Base-by-base conservation (phyloP, 2,113 vertebrate genomes). In the Nematolebias whitei region DNA sequence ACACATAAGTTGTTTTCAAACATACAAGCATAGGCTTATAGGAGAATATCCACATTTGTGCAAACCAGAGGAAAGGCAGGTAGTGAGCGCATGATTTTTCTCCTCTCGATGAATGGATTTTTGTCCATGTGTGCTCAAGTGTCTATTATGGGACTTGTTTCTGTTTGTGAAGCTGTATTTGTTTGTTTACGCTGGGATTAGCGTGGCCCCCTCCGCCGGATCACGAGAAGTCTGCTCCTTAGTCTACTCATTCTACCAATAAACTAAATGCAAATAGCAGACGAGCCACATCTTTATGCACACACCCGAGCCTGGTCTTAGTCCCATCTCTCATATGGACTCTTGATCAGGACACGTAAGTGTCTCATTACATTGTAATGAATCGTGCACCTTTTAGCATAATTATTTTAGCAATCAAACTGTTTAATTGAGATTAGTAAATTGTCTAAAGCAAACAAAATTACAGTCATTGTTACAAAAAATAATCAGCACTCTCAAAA, bases 211-310 rank as follows among this genome's bases (percentile, higher is more conserved):
- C 50, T 45, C 19, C 51, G 65, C 29, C 59, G 67, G 71, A 53
- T 84, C 51, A 57, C 18, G 48, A 44, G 55, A 52, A 43, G 62
- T 64, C 29, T 78, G 45, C 71, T 69, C 57, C 13, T 13, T 35
- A 22, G 59, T 67, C 22, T 57, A 23, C 29, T 24, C 26, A 43
- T 43, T 45, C 51, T 45, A 48, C 67, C 70, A 64, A 35, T 50
- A 40, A 73, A 50, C 26, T 51, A 56, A 80, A 85, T 76, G 72
- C 44, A 74, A 57, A 82, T 59, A 74, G 68, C 80, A 85, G 78
- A 84, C 55, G 68, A 80, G 61, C 41, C 29, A 15, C n/a, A 66
- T 35, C 62, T 66, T 75, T 60, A 69, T 79, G 69, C 74, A 74
- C 65, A 72, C 59, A 70, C 70, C 80, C 66, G 8, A 44, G 50